phyloP scores from a whole-genome alignment of 2,888 invertebrate genomes.

The Dioctria linearis region DNA sequence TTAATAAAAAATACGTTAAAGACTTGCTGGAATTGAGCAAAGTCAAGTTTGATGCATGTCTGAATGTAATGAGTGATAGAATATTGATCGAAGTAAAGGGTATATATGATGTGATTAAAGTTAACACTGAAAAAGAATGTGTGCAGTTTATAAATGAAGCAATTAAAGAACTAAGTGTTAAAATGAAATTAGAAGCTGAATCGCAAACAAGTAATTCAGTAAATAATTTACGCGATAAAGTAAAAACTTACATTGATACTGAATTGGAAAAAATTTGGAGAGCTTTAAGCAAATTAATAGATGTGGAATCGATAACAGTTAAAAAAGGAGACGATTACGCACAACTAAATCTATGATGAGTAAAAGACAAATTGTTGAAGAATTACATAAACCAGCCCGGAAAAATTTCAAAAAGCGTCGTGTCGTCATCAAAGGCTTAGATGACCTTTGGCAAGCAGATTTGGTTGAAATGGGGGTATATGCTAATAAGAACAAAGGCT shows the following conservation, averaged over 20 bases:
- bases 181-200: neutral
- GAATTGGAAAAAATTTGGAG: neutral
- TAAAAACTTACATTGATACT: neutral
- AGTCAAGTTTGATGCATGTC: neutral
- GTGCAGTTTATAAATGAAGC: neutral
- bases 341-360: neutral
- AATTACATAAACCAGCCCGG: slow-evolving; percentile 65
- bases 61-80: too few species aligned
- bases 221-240: too few species aligned
- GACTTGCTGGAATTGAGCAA: too few species aligned
- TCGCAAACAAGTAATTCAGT: too few species aligned
- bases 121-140: neutral
- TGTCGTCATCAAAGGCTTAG: too few species aligned
- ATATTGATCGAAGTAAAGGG: too few species aligned
- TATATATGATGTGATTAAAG: neutral
- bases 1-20: neutral
- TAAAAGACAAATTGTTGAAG: slow-evolving; percentile 60
- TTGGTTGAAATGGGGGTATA: slow-evolving; percentile 54
- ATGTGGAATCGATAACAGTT: neutral
- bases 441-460: too few species aligned
- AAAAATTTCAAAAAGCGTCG: too few species aligned
- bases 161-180: neutral
- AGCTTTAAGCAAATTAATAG: too few species aligned
- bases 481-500: slow-evolving; percentile 64
- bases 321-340: neutral